Evolutionary conservation across 2,113 vertebrate species (phyloP).

Genomic region (Bungarus multicinctus): DNA sequence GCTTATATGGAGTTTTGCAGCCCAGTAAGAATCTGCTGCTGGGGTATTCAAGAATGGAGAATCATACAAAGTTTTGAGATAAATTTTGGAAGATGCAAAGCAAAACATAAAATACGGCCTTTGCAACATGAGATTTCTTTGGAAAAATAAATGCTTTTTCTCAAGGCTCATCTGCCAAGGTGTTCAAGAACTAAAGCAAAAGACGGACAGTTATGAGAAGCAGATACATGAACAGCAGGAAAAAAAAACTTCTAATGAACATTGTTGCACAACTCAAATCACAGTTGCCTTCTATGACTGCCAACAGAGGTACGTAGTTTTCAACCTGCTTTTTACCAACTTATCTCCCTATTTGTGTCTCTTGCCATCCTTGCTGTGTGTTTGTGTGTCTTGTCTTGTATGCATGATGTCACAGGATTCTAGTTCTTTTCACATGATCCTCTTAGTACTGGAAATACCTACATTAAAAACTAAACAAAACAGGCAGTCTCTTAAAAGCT

Average conservation of each 20-base stretch:
- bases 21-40: not conserved
- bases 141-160: not conserved
- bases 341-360: slow-evolving; percentile 4
- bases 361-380: not conserved
- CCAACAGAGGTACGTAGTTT: slow-evolving; percentile 70
- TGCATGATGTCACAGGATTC: not conserved
- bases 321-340: slow-evolving; percentile 4
- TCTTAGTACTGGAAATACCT: not conserved
- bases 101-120: not conserved
- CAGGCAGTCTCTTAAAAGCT: not conserved
- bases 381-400: not conserved
- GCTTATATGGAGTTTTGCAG: not conserved
- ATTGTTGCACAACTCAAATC: slow-evolving; percentile 79
- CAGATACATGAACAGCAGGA: slow-evolving; percentile 85
- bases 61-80: not conserved
- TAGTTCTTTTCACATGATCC: not conserved
- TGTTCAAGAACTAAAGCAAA: not conserved
- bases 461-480: not conserved
- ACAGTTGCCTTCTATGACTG: slow-evolving; percentile 69
- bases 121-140: not conserved
- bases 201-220: slow-evolving; percentile 88
- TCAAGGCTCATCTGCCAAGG: not conserved
- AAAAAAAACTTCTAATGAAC: slow-evolving; percentile 86
- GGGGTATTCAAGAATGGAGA: not conserved
- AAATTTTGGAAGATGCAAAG: not conserved